Evolutionary conservation across 2,888 invertebrate species (phyloP).

Genomic region (Drepanosiphum platanoidis): DNA sequence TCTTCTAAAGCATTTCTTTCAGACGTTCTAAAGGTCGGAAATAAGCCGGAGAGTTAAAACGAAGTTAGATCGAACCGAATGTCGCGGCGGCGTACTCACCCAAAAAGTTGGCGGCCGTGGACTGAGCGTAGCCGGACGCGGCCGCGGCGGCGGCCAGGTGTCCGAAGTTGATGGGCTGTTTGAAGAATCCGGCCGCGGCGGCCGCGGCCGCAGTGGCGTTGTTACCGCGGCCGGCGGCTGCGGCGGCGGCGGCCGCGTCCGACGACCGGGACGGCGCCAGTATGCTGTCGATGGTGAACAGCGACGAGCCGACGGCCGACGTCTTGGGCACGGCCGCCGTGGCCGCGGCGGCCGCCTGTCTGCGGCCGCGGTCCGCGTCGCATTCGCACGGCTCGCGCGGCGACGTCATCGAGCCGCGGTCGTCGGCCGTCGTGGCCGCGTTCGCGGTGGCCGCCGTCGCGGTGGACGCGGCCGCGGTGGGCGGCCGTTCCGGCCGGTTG

Average conservation of each 20-base stretch:
- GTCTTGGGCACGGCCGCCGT: conserved; percentile 66
- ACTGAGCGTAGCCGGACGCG: conserved; percentile 74
- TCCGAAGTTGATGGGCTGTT: conserved; percentile 69
- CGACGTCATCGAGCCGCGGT: background rate
- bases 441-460: background rate
- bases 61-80: no score
- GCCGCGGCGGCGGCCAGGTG: conserved; percentile 69
- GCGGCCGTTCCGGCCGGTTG: background rate
- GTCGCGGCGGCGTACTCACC: no score
- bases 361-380: conserved; percentile 5
- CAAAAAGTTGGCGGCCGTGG: conserved; percentile 77
- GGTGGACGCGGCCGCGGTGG: background rate
- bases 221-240: conserved; percentile 22
- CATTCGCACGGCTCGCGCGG: conserved; percentile 25
- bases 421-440: no score
- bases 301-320: conserved; percentile 71
- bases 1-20: no score
- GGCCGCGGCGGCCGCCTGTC: conserved; percentile 22
- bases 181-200: conserved; percentile 77
- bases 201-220: conserved; percentile 54
- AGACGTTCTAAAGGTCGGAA: no score
- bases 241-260: conserved; percentile 1
- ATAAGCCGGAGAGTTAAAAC: no score
- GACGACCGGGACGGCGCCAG: conserved; percentile 72
- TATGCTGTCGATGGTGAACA: conserved; percentile 89